A percentile compares a stretch with the other conserved stretches of the same genome.
Evolutionary conservation across 1,140 invertebrate genomes (phyloP).

Genomic region (Choristoneura fumiferana): DNA sequence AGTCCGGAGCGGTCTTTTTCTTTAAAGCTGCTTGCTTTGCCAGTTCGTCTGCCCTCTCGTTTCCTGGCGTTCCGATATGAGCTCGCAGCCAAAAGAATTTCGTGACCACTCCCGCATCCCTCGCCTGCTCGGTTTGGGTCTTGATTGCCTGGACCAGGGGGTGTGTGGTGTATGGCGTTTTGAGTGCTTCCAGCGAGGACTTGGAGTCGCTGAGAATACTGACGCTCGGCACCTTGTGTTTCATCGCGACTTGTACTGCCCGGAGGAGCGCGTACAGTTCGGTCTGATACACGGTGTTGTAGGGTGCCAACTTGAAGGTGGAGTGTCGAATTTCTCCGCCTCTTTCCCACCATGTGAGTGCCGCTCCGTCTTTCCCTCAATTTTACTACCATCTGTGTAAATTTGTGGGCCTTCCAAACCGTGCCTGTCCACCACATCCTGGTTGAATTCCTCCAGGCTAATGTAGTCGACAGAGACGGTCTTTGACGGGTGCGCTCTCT

Average conservation of each 20-base stretch:
- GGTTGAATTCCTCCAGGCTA: background rate
- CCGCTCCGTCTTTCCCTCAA: constrained; percentile 3
- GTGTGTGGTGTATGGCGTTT: background rate
- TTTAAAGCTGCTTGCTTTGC: constrained; percentile 10
- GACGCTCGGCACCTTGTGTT: background rate
- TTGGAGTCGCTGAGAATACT: background rate
- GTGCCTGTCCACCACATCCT: background rate
- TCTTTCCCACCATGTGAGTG: background rate
- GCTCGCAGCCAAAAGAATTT: constrained; percentile 5
- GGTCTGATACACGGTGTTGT: background rate
- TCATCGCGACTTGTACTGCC: background rate
- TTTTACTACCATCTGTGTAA: constrained; percentile 15
- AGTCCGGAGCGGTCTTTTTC: background rate
- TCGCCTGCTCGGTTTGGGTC: background rate
- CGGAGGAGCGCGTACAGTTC: background rate
- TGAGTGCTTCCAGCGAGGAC: background rate
- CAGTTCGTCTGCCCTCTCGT: constrained; percentile 3
- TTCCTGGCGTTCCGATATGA: background rate
- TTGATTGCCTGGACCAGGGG: background rate
- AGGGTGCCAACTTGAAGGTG: too few relatives aligned
- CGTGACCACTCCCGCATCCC: background rate
- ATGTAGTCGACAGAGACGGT: background rate
- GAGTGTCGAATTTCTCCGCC: background rate
- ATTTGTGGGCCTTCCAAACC: background rate
- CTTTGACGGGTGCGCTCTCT: background rate